These are phyloP conservation scores for Dreissena rostriformis DNA, from an alignment of 1,140 invertebrate genomes.

Conservation along the genomic window DNA sequence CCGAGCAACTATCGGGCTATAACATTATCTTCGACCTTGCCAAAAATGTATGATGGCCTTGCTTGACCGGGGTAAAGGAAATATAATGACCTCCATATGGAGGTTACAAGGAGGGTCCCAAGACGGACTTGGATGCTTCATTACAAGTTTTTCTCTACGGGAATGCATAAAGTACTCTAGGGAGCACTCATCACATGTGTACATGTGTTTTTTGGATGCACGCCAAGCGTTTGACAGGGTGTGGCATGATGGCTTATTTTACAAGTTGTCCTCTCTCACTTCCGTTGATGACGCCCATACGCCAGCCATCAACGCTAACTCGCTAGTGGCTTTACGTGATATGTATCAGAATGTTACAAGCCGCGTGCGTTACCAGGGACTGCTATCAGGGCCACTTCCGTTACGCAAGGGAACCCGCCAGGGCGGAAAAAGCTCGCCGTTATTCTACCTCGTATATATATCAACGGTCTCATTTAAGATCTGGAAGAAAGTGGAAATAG, in stretches of 20 bases:
- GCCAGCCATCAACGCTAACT: neutral
- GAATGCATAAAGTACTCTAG: neutral
- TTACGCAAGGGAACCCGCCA: neutral
- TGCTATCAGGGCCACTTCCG: neutral
- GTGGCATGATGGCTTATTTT: conserved; percentile 7
- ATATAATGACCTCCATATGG: neutral
- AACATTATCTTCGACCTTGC: neutral
- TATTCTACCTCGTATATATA: too few relatives aligned
- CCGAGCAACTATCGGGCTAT: too few relatives aligned
- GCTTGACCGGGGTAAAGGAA: neutral
- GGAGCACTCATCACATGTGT: neutral
- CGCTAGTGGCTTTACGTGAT: neutral
- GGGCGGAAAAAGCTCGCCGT: too few relatives aligned
- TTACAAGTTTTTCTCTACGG: conserved; percentile 4
- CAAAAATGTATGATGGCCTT: neutral
- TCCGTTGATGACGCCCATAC: neutral
- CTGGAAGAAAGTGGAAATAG: too few relatives aligned
- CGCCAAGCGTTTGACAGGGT: neutral
- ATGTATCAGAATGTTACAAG: neutral
- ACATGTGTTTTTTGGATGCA: conserved; percentile 3
- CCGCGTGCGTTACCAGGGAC: conserved; percentile 3
- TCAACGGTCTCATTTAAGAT: too few relatives aligned
- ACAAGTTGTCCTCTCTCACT: neutral
- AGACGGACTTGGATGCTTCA: neutral
- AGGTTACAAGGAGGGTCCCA: neutral